These are phyloP conservation scores for Parnassius apollo DNA, from an alignment of 2,888 invertebrate species.

Conservation along the genomic window DNA sequence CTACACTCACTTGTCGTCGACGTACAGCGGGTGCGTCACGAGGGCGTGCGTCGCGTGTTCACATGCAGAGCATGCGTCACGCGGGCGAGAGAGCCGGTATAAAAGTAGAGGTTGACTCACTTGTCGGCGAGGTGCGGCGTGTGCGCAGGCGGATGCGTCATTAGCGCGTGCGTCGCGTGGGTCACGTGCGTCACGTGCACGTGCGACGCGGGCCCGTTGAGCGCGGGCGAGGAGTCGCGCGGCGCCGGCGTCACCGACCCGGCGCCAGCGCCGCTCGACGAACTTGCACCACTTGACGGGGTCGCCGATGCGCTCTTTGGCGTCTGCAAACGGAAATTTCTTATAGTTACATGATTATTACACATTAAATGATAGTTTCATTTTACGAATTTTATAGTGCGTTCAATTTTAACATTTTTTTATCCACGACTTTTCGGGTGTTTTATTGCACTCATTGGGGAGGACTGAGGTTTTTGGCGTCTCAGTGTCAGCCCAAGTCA, in stretches of 20 bases:
- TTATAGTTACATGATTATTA: too few relatives aligned
- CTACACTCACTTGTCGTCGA: constrained; percentile 58
- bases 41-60: constrained; percentile 30
- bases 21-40: constrained; percentile 38
- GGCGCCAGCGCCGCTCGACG: constrained; percentile 35
- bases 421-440: too few relatives aligned
- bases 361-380: too few relatives aligned
- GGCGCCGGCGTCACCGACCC: constrained; percentile 45
- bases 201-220: constrained; percentile 32
- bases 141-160: constrained; percentile 44
- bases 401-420: too few relatives aligned
- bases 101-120: constrained; percentile 38
- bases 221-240: constrained; percentile 56
- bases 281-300: constrained; percentile 34
- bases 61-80: too few relatives aligned
- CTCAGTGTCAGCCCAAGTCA: too few relatives aligned
- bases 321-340: constrained; percentile 38
- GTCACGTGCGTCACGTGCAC: constrained; percentile 21
- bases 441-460: too few relatives aligned
- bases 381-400: too few relatives aligned
- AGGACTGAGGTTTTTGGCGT: too few relatives aligned
- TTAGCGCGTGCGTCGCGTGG: constrained; percentile 46
- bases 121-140: constrained; percentile 59
- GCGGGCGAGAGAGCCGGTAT: too few relatives aligned
- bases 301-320: constrained; percentile 51